Conservation (phyloP, 2,113 vertebrate genomes). For the human region GRCh38 chr3:176430501-176431000, state of each 20-base stretch:
- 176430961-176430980: constrained; percentile 52
- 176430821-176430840: constrained; percentile 66
- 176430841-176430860: constrained; percentile 52
- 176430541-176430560: constrained; percentile 79
- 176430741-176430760: constrained; percentile 58
- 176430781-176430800: constrained; percentile 3
- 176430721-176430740: constrained; percentile 81
- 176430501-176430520: constrained; percentile 74
- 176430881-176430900: constrained; percentile 68
- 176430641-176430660: constrained; percentile 78
- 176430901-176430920: constrained; percentile 62
- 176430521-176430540: constrained; percentile 77
- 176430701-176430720: constrained; percentile 79
- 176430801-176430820: background rate
- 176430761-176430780: constrained; percentile 42
- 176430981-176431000: background rate
- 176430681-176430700: constrained; percentile 75
- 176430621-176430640: constrained; percentile 82
- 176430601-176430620: constrained; percentile 80
- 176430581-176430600: constrained; percentile 81
- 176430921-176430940: constrained; percentile 73
- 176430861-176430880: constrained; percentile 66
- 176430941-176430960: background rate
- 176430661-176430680: constrained; percentile 80
- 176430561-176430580: constrained; percentile 82